Conservation (phyloP, 2,113 vertebrate genomes). For the Cichladusa arquata region DNA sequence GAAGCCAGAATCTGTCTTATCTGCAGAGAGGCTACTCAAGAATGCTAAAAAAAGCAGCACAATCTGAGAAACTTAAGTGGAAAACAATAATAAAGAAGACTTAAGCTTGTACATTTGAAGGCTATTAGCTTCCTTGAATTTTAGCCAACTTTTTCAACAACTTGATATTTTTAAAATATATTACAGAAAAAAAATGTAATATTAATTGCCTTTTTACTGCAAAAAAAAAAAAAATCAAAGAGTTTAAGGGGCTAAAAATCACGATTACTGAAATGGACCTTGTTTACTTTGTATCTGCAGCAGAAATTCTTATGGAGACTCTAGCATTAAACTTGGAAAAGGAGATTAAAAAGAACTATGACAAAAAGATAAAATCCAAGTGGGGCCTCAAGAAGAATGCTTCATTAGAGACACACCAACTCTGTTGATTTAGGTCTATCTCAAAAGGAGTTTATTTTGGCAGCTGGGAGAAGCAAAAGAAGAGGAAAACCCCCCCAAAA, state of each 20-base stretch:
- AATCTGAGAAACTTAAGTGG: background rate
- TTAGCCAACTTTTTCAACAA: background rate
- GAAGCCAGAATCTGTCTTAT: background rate
- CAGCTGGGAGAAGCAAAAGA: constrained; percentile 14
- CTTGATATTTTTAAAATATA: background rate
- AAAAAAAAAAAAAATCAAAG: background rate
- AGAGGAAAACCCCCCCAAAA: background rate
- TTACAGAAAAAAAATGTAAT: background rate
- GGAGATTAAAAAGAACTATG: background rate
- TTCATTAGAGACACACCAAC: constrained; percentile 23
- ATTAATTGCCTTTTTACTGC: rapidly evolving
- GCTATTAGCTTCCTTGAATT: background rate
- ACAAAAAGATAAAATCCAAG: constrained; percentile 35
- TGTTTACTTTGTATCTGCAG: constrained; percentile 15
- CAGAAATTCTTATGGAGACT: background rate
- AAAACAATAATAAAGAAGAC: background rate
- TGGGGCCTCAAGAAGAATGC: constrained; percentile 39
- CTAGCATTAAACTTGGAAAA: background rate
- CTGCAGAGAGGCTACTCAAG: background rate
- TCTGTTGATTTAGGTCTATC: constrained; percentile 25
- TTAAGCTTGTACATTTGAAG: background rate
- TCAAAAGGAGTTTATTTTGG: constrained; percentile 58
- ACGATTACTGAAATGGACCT: background rate
- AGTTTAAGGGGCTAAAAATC: background rate
- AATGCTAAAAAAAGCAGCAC: background rate